Evolutionary conservation across 2,888 invertebrate species (phyloP).

Genomic region (Falcaria lacertinaria): DNA sequence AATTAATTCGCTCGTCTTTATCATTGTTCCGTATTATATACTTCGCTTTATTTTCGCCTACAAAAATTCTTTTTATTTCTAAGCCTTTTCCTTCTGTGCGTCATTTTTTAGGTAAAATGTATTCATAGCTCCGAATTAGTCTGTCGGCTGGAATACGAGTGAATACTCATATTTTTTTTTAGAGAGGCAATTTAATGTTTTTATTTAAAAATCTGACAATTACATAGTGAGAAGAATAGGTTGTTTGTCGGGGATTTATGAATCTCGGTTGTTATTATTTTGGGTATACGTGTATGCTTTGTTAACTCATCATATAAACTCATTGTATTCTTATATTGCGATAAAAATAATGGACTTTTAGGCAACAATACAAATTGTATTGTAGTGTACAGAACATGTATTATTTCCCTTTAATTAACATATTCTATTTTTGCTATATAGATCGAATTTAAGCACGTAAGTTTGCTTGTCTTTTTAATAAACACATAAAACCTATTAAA

Average conservation of each 20-base stretch:
- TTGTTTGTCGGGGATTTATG: background rate
- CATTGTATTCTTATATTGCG: too few relatives aligned
- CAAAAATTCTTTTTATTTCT: background rate
- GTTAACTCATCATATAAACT: too few relatives aligned
- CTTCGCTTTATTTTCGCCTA: slow-evolving; percentile 6
- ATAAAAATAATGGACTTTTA: too few relatives aligned
- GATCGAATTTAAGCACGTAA: too few relatives aligned
- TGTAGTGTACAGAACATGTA: too few relatives aligned
- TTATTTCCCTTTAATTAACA: too few relatives aligned
- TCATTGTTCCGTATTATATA: slow-evolving; percentile 22
- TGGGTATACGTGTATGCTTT: background rate
- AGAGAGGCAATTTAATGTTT: background rate
- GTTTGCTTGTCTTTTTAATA: too few relatives aligned
- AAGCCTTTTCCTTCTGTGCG: background rate
- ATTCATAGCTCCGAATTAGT: background rate
- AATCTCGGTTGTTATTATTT: background rate
- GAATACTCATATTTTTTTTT: background rate
- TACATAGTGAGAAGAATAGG: background rate
- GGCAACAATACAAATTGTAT: too few relatives aligned
- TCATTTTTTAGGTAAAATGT: background rate
- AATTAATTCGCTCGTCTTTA: slow-evolving; percentile 27
- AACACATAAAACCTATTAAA: too few relatives aligned
- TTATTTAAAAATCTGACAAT: background rate
- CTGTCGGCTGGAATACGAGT: background rate
- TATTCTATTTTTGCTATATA: too few relatives aligned